phyloP scores from a whole-genome alignment of 1,140 invertebrate genomes.

The Tachypleus tridentatus region DNA sequence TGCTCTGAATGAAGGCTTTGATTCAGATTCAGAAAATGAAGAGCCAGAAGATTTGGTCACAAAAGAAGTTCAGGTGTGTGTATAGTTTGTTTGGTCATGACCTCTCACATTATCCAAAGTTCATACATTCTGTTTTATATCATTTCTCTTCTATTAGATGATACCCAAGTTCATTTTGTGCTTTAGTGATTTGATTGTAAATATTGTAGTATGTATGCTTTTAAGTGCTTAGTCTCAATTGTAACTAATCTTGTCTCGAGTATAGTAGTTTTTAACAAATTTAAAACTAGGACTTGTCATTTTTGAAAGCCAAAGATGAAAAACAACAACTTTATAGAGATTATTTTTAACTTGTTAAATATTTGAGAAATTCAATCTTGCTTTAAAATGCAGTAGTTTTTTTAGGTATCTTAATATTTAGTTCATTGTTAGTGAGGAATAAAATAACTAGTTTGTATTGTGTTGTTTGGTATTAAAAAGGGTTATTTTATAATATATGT shows the following conservation, averaged over 20 bases:
- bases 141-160: neutral
- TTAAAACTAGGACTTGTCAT: too few relatives aligned
- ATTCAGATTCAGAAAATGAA: slow-evolving; percentile 43
- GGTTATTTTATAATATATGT: too few relatives aligned
- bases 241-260: neutral
- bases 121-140: neutral
- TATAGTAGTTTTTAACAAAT: too few relatives aligned
- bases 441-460: too few relatives aligned
- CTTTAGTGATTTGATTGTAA: neutral
- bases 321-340: too few relatives aligned
- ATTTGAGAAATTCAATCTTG: too few relatives aligned
- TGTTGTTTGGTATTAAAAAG: too few relatives aligned
- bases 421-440: too few relatives aligned
- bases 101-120: neutral
- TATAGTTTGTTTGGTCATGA: slow-evolving; percentile 7
- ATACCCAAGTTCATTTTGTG: neutral
- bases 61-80: slow-evolving; percentile 49
- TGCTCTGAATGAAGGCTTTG: slow-evolving; percentile 50
- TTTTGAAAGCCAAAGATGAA: too few relatives aligned
- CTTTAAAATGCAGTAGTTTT: too few relatives aligned
- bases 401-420: too few relatives aligned
- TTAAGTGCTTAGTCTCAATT: neutral
- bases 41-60: slow-evolving; percentile 41
- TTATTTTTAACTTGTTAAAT: too few relatives aligned
- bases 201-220: neutral